These are phyloP conservation scores for Coccyzus lansbergi DNA, from an alignment of 2,797 vertebrate species.

Conservation along the genomic window DNA sequence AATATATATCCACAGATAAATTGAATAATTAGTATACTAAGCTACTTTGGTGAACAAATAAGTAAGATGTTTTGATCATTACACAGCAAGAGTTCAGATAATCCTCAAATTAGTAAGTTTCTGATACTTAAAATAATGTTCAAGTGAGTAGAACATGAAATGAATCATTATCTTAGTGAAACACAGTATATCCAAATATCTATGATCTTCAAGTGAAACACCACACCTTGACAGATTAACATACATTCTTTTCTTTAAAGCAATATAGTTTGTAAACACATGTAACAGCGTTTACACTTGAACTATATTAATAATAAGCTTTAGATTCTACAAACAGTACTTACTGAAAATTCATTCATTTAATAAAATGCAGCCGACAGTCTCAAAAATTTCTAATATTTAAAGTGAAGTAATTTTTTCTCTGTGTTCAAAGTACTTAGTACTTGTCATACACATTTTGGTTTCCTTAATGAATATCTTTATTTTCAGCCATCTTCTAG, in stretches of 20 bases:
- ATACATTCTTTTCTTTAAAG: slow-evolving; percentile 60
- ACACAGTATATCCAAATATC: neutral
- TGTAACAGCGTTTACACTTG: slow-evolving; percentile 20
- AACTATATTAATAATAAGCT: slow-evolving; percentile 27
- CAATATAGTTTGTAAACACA: slow-evolving; percentile 48
- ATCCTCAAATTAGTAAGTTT: slow-evolving; percentile 43
- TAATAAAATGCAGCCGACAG: neutral
- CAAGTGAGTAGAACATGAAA: slow-evolving; percentile 14
- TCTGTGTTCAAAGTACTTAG: slow-evolving; percentile 69
- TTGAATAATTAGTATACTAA: neutral
- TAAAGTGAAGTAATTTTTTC: slow-evolving; percentile 29
- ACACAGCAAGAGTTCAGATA: neutral
- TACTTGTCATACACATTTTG: slow-evolving; percentile 70
- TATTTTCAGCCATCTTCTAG: slow-evolving; percentile 10
- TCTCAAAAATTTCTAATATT: neutral
- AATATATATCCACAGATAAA: neutral
- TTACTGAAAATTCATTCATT: neutral
- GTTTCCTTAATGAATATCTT: slow-evolving; percentile 34
- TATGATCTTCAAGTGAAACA: neutral
- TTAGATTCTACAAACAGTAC: neutral
- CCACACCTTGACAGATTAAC: slow-evolving; percentile 5
- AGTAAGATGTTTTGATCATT: slow-evolving; percentile 14
- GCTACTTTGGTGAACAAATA: slow-evolving; percentile 23
- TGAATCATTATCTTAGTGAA: slow-evolving; percentile 1
- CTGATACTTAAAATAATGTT: neutral